Conservation (phyloP, 2,113 vertebrate genomes). For the Scolopax mira region DNA sequence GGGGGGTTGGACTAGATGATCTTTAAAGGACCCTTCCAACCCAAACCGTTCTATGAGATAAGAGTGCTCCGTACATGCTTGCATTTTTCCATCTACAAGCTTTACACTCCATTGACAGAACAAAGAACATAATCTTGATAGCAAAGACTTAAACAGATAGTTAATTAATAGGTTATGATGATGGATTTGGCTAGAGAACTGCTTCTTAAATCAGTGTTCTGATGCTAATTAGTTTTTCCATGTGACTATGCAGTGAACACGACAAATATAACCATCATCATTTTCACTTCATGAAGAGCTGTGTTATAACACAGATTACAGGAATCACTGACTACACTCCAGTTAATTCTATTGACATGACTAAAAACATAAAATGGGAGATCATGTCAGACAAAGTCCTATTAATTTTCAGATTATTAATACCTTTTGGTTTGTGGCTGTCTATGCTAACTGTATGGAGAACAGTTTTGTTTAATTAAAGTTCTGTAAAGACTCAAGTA, state of each 20-base stretch:
- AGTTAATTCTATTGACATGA: neutral
- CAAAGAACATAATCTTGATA: neutral
- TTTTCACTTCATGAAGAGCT: neutral
- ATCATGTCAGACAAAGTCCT: neutral
- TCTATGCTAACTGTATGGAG: neutral
- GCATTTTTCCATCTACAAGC: neutral
- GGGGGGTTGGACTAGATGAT: neutral
- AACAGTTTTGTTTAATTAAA: neutral
- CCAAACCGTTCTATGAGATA: neutral
- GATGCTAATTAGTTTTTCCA: neutral
- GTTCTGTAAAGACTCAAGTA: neutral
- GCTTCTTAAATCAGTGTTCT: neutral
- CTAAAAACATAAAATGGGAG: neutral
- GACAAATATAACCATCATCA: neutral
- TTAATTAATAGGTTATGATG: neutral
- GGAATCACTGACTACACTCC: neutral
- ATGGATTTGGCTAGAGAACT: neutral
- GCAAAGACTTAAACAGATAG: neutral
- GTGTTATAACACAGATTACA: neutral
- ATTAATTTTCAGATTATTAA: conserved; percentile 14
- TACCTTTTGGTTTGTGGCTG: neutral
- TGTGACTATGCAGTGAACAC: neutral
- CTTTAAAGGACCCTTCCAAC: neutral
- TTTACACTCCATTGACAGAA: neutral
- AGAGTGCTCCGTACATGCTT: neutral